Percentiles rank a stretch among this genome's conserved stretches.
phyloP scores from a whole-genome alignment of 2,888 invertebrate genomes.

The Ophonus ardosiacus region DNA sequence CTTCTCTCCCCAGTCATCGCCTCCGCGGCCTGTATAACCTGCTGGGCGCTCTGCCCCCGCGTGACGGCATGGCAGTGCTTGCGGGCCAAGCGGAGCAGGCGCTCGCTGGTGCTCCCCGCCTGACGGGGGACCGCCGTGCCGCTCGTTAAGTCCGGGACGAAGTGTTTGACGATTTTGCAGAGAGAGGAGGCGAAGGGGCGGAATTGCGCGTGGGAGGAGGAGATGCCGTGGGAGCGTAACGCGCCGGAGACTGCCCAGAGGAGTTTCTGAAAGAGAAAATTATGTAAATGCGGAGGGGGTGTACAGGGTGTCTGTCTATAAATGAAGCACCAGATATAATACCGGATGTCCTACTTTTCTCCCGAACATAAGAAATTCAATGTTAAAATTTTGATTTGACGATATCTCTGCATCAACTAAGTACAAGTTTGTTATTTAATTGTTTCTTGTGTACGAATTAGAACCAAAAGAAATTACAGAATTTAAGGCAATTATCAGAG shows the following conservation, averaged over 20 bases:
- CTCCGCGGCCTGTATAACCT: constrained; percentile 70
- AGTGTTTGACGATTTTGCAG: constrained; percentile 82
- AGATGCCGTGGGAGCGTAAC: constrained; percentile 84
- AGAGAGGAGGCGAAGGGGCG: constrained; percentile 83
- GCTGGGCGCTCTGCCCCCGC: constrained; percentile 80
- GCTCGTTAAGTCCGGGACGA: constrained; percentile 79
- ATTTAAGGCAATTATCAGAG: too few species aligned
- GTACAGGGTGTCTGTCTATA: too few species aligned
- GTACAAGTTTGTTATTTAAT: too few species aligned
- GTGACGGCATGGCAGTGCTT: constrained; percentile 82
- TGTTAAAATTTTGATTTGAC: too few species aligned
- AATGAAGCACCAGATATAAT: too few species aligned
- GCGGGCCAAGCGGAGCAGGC: constrained; percentile 84
- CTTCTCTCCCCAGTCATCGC: neutral
- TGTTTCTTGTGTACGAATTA: too few species aligned
- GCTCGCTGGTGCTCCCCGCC: constrained; percentile 84
- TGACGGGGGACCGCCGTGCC: constrained; percentile 73
- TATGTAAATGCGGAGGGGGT: too few species aligned
- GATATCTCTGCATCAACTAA: too few species aligned
- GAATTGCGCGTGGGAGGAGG: constrained; percentile 83
- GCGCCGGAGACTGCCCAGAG: constrained; percentile 90
- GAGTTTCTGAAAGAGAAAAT: constrained; percentile 84
- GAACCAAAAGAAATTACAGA: too few species aligned
- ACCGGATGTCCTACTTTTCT: too few species aligned
- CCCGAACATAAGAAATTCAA: too few species aligned